Evolutionary conservation across 2,888 invertebrate species (phyloP), one percentile per base, ranked within the genome.

Genomic region (Tuberolachnus salignus): DNA sequence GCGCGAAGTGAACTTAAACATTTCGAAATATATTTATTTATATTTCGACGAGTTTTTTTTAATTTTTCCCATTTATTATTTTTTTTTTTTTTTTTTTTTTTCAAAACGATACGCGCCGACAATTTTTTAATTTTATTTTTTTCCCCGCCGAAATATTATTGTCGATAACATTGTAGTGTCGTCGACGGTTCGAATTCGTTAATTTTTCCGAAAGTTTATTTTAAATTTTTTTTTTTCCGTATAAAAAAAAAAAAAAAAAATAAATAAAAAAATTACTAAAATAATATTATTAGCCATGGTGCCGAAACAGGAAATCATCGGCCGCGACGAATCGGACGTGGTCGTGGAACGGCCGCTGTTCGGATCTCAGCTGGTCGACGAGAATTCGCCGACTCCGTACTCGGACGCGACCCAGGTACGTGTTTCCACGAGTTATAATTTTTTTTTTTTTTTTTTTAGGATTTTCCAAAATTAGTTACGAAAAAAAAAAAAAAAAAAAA

Each of bases 341-440:
- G 21, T 10, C 13, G 1, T 23, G 44, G 66, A 49, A 13, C 21
- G 3, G 83, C 90, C 91, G 83, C 89, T 93, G 85, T 97, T 97
- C 87, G 96, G 97, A 84, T 97, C 96, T 80, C 92, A 94, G 86
- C 89, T 92, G 84, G 92, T 97, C 86, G 92, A 93, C 88, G 92
- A 94, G 87, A 92, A 93, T 86, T 96, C 97, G 49, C 89, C 91
- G 75, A 98, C 97, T 81, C 98, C 98, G 81, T 98, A 98, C 88
- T 94, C 97, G 85, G 98, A 98, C 89, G 98, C 98, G 82, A 98
- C 98, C 84, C 94, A 94, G 94, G 95, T 95, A 89, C 91, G 90
- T 81, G 19, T 23, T 13, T n/a, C 34, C n/a, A 34, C 10, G 13
- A 23, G 3, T 11, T 16, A 34, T 26, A 0, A 14, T 3, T 26